Conservation (phyloP, 2,113 vertebrate genomes). For the Chlamydotis undulata region DNA sequence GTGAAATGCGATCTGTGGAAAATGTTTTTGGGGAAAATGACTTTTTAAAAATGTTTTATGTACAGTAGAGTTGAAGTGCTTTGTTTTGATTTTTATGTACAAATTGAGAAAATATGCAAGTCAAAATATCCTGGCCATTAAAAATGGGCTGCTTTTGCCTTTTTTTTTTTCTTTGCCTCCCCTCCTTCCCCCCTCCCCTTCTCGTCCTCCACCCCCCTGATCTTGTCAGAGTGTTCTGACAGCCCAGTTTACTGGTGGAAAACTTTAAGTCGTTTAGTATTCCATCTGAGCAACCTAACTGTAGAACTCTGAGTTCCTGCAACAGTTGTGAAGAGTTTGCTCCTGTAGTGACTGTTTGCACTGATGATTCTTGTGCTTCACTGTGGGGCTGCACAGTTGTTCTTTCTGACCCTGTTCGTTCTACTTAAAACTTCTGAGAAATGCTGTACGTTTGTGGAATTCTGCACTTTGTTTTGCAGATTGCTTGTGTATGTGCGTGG, state of each 20-base stretch:
- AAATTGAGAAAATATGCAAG: not conserved
- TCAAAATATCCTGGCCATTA: not conserved
- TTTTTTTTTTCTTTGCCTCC: no score
- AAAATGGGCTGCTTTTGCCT: not conserved
- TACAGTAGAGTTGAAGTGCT: not conserved
- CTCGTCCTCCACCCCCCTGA: fast-evolving
- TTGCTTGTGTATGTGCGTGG: fast-evolving
- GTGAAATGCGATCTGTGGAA: not conserved
- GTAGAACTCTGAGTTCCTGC: not conserved
- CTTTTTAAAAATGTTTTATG: not conserved
- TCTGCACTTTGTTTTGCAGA: not conserved
- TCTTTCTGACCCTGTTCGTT: not conserved
- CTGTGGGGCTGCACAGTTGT: not conserved
- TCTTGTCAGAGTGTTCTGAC: not conserved
- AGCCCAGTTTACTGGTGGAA: not conserved
- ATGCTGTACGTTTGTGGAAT: not conserved
- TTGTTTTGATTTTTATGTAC: not conserved
- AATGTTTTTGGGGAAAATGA: not conserved
- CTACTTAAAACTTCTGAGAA: not conserved
- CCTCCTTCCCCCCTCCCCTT: no score
- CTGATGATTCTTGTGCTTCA: not conserved
- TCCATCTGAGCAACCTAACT: not conserved
- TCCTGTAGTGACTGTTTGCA: not conserved
- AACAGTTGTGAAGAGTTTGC: not conserved
- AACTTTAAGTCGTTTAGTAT: not conserved